phyloP scores from a whole-genome alignment of 2,797 vertebrate genomes.

The Naso thynnoides region DNA sequence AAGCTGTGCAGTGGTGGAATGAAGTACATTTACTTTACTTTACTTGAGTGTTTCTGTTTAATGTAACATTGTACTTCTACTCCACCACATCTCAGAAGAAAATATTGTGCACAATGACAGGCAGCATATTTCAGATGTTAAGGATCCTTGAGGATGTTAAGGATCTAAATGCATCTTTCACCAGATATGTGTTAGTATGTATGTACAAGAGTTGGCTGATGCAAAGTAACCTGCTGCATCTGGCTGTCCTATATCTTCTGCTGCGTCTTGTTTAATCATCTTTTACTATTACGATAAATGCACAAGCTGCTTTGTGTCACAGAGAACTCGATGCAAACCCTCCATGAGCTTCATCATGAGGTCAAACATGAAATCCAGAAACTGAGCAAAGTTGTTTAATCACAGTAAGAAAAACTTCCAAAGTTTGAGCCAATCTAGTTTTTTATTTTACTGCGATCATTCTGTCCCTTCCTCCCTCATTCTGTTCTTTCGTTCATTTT shows the following conservation, averaged over 20 bases:
- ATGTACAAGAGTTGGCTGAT: not conserved
- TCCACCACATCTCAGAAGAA: no score
- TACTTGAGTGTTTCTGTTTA: no score
- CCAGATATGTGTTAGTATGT: not conserved
- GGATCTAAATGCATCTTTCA: no score
- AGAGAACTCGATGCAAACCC: no score
- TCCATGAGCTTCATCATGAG: no score
- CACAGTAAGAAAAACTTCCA: not conserved
- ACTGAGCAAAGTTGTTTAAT: not conserved
- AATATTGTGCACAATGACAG: no score
- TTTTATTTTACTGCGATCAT: not conserved
- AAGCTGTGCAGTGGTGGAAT: no score
- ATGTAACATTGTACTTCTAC: no score
- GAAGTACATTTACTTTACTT: no score
- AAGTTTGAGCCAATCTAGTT: not conserved
- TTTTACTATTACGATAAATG: not conserved
- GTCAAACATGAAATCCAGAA: not conserved
- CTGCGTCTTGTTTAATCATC: not conserved
- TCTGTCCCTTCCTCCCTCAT: not conserved
- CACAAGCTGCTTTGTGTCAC: not conserved
- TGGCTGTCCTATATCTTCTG: not conserved
- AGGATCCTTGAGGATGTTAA: no score
- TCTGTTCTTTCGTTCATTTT: not conserved
- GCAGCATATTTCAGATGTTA: no score
- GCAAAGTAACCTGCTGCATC: not conserved